Evolutionary conservation across 2,888 invertebrate genomes (phyloP).

Genomic region (Catonia carolina): DNA sequence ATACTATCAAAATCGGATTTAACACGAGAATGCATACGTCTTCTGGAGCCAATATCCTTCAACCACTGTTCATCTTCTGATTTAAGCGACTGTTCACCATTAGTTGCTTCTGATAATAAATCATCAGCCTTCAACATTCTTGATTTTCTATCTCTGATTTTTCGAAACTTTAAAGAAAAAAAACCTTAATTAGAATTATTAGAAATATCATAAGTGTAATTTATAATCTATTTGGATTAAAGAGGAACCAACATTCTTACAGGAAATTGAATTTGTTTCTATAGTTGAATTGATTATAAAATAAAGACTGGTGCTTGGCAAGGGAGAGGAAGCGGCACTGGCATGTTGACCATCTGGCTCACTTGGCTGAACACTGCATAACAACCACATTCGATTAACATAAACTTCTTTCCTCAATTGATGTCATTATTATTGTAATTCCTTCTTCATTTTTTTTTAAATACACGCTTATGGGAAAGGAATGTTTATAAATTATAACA

Average conservation of each 20-base stretch:
- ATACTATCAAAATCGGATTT: slow-evolving; percentile 24
- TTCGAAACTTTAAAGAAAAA: slow-evolving; percentile 46
- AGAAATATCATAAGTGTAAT: background rate
- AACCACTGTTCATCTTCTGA: slow-evolving; percentile 38
- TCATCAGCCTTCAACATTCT: slow-evolving; percentile 61
- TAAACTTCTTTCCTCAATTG: no score
- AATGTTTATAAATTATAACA: no score
- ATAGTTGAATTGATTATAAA: no score
- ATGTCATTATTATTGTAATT: no score
- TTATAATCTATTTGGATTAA: background rate
- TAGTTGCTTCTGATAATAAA: slow-evolving; percentile 39
- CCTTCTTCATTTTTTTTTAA: no score
- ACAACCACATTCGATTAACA: no score
- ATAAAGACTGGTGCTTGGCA: no score
- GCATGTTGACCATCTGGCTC: no score
- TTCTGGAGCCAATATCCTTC: slow-evolving; percentile 39
- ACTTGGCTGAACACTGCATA: no score
- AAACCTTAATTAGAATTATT: background rate
- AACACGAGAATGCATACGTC: slow-evolving; percentile 17
- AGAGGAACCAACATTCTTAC: background rate
- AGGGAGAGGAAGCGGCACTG: no score
- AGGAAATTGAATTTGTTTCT: slow-evolving; percentile 12
- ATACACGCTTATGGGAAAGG: no score
- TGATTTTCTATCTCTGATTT: slow-evolving; percentile 53
- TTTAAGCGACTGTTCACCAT: slow-evolving; percentile 22